Percentiles rank a stretch among this genome's conserved stretches.
These are phyloP conservation scores for Megaceryle alcyon DNA, from an alignment of 2,797 vertebrate genomes.

Conservation along the genomic window DNA sequence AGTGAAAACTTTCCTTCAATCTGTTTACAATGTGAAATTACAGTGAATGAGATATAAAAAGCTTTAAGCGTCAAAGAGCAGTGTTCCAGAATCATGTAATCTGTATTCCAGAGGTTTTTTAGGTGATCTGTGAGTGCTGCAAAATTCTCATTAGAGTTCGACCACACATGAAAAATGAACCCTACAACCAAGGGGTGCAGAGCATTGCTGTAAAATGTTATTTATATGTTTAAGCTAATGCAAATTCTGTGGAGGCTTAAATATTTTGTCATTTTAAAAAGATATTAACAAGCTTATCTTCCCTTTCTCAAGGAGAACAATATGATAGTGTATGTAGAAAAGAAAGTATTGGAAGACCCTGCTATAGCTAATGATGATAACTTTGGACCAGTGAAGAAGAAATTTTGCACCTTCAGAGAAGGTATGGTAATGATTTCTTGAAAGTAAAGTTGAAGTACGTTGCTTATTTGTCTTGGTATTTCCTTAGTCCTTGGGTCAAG, in stretches of 20 bases:
- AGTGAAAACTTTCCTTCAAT: neutral
- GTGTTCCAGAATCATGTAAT: neutral
- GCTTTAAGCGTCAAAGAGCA: neutral
- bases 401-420: constrained; percentile 97
- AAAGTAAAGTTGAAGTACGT: neutral
- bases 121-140: neutral
- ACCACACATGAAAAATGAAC: neutral
- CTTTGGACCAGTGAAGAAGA: constrained; percentile 89
- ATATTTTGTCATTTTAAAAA: neutral
- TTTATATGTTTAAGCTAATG: neutral
- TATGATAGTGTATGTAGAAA: constrained; percentile 97
- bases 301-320: constrained; percentile 83
- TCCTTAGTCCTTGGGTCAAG: accelerated
- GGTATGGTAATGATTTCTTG: constrained; percentile 72
- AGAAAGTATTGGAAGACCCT: constrained; percentile 94
- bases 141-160: neutral
- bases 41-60: neutral
- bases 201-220: neutral
- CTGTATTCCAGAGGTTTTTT: neutral
- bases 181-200: neutral
- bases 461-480: neutral
- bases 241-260: neutral
- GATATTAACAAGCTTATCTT: neutral
- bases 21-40: neutral
- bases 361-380: constrained; percentile 89